Base-by-base conservation (phyloP, 2,797 vertebrate species). In the Chelon auratus region DNA sequence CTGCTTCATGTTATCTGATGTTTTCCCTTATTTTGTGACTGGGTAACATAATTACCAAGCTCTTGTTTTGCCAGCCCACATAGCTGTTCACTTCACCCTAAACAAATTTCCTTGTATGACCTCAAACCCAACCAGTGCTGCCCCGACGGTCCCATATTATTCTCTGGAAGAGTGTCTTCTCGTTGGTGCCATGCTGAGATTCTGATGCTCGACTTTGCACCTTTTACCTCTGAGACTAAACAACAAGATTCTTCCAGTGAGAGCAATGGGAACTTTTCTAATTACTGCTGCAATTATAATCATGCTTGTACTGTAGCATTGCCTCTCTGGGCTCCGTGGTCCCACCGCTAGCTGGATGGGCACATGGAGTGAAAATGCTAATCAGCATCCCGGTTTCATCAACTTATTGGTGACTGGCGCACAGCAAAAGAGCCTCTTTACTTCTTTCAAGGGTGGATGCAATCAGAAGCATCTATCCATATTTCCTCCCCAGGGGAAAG, bases 251-350 rank as follows among this genome's bases (percentile, higher is more conserved):
- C 85, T 87, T 83, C 77, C 72, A 80, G 65, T 59, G 81, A 82
- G 74, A 85, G 72, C 59, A 73, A 84, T 60, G 42, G 77, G 77
- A 87, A 88, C 78, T 88, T 91, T 90, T 90, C 83, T 89, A 92
- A 93, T 93, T 92, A 91, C 84, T 89, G 52, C 75, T 2, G 50
- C 83, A 92, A 91, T 93, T 89, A 90, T 88, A 93, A 93, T 93
- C 86, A 92, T 68, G 70, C 68, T 68, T 72, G 72, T 79, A 60
- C 62, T 54, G 78, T 83, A 78, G 81, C 48, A 53, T 37, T 51
- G 72, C 51, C 81, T 83, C 86, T 83, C 60, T 72, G 83, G 61
- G 77, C 75, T 76, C 68, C 39, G 77, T 75, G 77, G 80, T 84
- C 82, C 86, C 81, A 84, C 75, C 82, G 84, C 80, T 83, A 59